Evolutionary conservation across 1,140 invertebrate genomes (phyloP).

Genomic region (Bombus affinis): DNA sequence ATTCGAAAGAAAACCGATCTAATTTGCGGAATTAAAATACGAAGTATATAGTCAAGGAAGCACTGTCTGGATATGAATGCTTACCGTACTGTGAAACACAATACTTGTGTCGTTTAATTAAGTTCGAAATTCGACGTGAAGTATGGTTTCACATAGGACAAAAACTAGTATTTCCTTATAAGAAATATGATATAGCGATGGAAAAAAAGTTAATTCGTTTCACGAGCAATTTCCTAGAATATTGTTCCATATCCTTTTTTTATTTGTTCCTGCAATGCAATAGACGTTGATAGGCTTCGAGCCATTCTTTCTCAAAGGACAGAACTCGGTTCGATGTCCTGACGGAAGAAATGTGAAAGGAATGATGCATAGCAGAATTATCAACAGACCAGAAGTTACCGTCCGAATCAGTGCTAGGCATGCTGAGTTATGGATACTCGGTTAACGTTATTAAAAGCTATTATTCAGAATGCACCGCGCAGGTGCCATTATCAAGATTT

Average conservation of each 20-base stretch:
- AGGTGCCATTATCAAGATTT: constrained; percentile 35
- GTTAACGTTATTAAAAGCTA: constrained; percentile 59
- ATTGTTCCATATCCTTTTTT: not conserved
- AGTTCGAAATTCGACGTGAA: not conserved
- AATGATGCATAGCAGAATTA: constrained; percentile 47
- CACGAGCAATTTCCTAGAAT: constrained; percentile 15
- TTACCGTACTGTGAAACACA: not conserved
- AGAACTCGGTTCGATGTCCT: not conserved
- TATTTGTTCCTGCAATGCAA: not conserved
- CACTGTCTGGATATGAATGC: not conserved
- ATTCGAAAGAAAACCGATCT: not conserved
- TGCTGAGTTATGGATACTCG: constrained; percentile 48
- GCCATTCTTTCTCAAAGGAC: constrained; percentile 25
- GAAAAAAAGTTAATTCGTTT: not conserved
- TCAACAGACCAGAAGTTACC: constrained; percentile 37
- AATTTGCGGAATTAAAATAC: not conserved
- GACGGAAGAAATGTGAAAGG: constrained; percentile 37
- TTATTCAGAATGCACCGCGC: constrained; percentile 51
- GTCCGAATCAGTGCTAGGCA: constrained; percentile 37
- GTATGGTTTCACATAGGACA: not conserved
- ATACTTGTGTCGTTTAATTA: constrained; percentile 16
- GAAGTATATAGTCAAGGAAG: not conserved
- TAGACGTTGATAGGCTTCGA: not conserved
- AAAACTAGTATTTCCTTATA: constrained; percentile 11
- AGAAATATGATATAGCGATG: not conserved